Evolutionary conservation across 2,113 vertebrate genomes (phyloP).

Genomic region (Melanocharis versteri): DNA sequence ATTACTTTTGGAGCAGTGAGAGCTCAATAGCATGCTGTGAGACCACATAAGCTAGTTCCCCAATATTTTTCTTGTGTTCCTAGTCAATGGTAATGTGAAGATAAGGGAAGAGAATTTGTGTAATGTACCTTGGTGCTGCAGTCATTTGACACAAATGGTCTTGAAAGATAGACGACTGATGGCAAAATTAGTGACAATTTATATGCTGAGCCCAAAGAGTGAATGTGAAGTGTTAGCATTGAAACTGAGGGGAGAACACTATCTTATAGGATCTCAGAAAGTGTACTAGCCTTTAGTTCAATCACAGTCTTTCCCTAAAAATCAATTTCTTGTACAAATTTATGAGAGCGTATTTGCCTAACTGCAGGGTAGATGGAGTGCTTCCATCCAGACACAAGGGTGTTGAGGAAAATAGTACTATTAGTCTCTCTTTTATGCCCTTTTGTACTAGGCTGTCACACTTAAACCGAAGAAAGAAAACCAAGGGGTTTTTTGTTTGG

Average conservation of each 20-base stretch:
- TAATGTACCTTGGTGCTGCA: neutral
- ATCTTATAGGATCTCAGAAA: neutral
- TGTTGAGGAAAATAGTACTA: neutral
- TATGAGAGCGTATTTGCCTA: neutral
- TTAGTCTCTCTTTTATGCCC: neutral
- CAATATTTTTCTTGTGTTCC: neutral
- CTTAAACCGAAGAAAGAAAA: neutral
- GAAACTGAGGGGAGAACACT: neutral
- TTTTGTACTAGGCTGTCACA: neutral
- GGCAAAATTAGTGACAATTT: neutral
- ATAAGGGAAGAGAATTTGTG: neutral
- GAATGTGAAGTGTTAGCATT: neutral
- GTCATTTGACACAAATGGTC: neutral
- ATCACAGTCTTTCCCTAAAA: neutral
- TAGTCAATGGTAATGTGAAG: neutral
- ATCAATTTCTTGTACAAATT: neutral
- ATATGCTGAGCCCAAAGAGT: neutral
- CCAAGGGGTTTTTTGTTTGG: fast-evolving
- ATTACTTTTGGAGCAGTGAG: neutral
- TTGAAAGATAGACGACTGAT: neutral
- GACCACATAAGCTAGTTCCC: neutral
- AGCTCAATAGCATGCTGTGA: neutral
- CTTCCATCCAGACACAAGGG: neutral
- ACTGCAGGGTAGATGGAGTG: neutral
- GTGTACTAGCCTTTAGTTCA: neutral